Conservation (phyloP, 2,888 invertebrate genomes). For the Hedychridium roseum region DNA sequence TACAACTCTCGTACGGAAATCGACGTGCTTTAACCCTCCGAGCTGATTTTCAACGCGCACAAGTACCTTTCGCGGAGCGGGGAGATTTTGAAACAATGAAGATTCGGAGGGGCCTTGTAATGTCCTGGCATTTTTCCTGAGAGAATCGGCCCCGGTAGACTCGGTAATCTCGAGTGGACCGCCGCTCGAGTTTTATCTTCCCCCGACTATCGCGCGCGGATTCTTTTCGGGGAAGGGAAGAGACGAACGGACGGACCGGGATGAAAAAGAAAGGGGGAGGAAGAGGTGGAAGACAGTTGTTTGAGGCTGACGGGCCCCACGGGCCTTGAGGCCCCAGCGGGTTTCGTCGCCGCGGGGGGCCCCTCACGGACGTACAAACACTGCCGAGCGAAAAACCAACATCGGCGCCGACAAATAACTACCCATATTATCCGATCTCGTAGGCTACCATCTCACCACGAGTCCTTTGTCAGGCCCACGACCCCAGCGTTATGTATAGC, state of each 20-base stretch:
- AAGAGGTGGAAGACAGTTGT: constrained; percentile 8
- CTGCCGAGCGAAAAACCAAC: constrained; percentile 58
- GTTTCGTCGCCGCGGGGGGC: constrained; percentile 59
- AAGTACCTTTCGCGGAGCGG: too few species aligned
- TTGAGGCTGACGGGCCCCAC: neutral
- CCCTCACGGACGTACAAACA: constrained; percentile 49
- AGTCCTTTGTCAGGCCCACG: constrained; percentile 56
- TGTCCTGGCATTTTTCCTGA: too few species aligned
- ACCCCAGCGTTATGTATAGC: constrained; percentile 46
- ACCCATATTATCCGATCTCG: constrained; percentile 62
- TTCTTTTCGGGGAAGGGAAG: constrained; percentile 15
- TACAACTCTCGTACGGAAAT: too few species aligned
- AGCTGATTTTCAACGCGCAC: too few species aligned
- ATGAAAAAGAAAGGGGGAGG: constrained; percentile 18
- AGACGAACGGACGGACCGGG: constrained; percentile 13
- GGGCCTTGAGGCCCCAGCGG: constrained; percentile 46
- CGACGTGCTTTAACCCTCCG: too few species aligned
- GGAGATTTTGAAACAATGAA: too few species aligned
- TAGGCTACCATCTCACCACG: constrained; percentile 61
- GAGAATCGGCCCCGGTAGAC: too few species aligned
- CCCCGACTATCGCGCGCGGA: too few species aligned
- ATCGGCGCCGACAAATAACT: constrained; percentile 64
- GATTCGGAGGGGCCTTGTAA: too few species aligned
- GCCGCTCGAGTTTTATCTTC: too few species aligned
- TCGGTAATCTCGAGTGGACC: too few species aligned